Evolutionary conservation across 1,140 invertebrate species (phyloP).

Genomic region (Lepidurus couesii): DNA sequence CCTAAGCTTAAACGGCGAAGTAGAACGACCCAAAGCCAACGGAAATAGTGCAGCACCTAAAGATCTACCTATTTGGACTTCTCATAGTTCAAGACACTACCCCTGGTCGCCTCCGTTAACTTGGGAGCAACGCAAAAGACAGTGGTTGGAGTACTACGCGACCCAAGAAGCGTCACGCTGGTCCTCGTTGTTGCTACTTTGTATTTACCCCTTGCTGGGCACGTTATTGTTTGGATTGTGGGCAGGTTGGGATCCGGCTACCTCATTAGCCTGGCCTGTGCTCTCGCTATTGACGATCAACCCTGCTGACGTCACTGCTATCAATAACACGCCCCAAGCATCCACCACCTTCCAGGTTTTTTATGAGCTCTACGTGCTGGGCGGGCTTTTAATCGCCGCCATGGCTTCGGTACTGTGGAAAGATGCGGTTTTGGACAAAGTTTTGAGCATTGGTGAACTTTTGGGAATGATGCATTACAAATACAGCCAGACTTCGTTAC

Average conservation of each 20-base stretch:
- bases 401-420: not conserved
- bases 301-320: conserved; percentile 22
- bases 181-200: conserved; percentile 16
- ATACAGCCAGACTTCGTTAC: conserved; percentile 4
- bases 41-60: not conserved
- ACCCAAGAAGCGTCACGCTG: conserved; percentile 28
- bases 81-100: not conserved
- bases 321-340: conserved; percentile 1
- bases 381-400: not conserved
- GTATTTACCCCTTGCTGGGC: conserved; percentile 31
- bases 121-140: not conserved
- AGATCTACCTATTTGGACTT: not conserved
- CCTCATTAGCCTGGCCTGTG: conserved; percentile 27
- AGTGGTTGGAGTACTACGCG: not conserved
- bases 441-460: not conserved
- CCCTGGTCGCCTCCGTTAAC: not conserved
- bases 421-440: not conserved
- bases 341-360: conserved; percentile 25
- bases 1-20: not conserved
- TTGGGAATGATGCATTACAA: conserved; percentile 7
- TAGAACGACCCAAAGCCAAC: not conserved
- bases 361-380: conserved; percentile 28
- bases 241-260: conserved; percentile 26
- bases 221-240: conserved; percentile 33
- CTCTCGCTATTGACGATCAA: conserved; percentile 24